Base-by-base conservation (phyloP, 2,797 vertebrate genomes). In the Melanotaenia maccullochi region DNA sequence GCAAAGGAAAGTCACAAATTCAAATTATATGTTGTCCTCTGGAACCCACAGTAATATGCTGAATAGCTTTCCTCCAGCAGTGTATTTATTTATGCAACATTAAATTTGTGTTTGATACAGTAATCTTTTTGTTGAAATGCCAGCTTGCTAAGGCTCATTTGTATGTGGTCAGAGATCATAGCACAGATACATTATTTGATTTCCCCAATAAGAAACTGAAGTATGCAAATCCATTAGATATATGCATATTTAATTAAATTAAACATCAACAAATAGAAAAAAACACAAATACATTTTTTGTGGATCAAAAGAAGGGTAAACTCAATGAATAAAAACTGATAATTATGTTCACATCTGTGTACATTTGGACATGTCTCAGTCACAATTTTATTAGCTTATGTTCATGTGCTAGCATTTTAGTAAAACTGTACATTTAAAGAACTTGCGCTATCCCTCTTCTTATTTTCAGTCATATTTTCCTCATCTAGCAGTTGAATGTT, bases 71-170 rank as follows among this genome's bases (percentile, higher is more conserved):
- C 54, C 28, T n/a, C 42, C 62, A 52, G 7, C 73, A 75, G 82
- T 85, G 61, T 65, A 75, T 60, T 83, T 78, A 72, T 68, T 82
- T 84, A 79, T 68, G 71, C 73, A 81, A 83, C 76, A 59, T 85
- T 59, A 75, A 73, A 85, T 82, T 74, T 81, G 62, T 79, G 72
- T 60, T 62, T 67, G 51, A 82, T 76, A 77, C 52, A 76, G 68
- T 68, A 61, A 74, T 40, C 75, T 83, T 79, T 84, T 64, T 81
- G 76, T 85, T 86, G 74, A 54, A 65, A 61, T 49, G 73, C 71
- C 85, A 80, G 81, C 60, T 79, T 84, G 82, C 86, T 81, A 42
- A 25, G 60, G 59, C 68, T 79, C 35, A 85, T 88, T 85, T 86
- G 35, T 69, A 65, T 62, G 51, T 30, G 32, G 55, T 62, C 58